Evolutionary conservation across 2,888 invertebrate genomes (phyloP), one percentile per base, ranked within the genome.

Genomic region (Zaprionus bogoriensis): DNA sequence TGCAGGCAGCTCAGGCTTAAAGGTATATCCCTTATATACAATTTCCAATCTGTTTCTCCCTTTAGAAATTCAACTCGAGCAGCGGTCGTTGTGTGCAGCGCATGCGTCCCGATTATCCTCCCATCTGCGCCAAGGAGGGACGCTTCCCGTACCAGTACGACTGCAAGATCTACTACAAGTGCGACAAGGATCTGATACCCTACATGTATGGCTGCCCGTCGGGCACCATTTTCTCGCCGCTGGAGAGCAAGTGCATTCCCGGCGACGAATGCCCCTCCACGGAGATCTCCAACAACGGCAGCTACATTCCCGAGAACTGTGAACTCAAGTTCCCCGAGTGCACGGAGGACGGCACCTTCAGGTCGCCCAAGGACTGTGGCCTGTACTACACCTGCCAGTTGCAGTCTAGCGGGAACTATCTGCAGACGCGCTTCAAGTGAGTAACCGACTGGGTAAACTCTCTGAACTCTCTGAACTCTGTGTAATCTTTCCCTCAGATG

Each of bases 381-480:
- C 57, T 91, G 9, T 92, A 91, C 63, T 92, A 91, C 60, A 89
- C 88, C 0, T 92, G 92, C 65, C 89, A 83, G 20, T 66, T 86
- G 22, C 89, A 88, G 39, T 53, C 68, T 0, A 88, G 82, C 55
- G 89, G 90, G 6, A 82, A 78, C 4, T 90, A 90, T 64, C 69
- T 88, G 54, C 91, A 91, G 53, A 90, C 86, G 1, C 87, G 91
- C 46, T 90, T 86, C 55, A 90, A 87, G 88, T 90, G 53, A 73
- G 74, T 69, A n/a, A n/a, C n/a, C n/a, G n/a, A n/a, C n/a, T n/a
- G n/a, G n/a, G n/a, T 1, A 3, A 1, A 55, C 48, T 39, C 2
- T 4, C 1, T 0, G 17, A 48, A 32, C 1, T 5, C 17, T 19
- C n/a, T 5, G 2, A 22, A 5, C 3, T 12, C n/a, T 7, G 23